Evolutionary conservation across 1,140 invertebrate genomes (phyloP).

Genomic region (Drosophila paulistorum): DNA sequence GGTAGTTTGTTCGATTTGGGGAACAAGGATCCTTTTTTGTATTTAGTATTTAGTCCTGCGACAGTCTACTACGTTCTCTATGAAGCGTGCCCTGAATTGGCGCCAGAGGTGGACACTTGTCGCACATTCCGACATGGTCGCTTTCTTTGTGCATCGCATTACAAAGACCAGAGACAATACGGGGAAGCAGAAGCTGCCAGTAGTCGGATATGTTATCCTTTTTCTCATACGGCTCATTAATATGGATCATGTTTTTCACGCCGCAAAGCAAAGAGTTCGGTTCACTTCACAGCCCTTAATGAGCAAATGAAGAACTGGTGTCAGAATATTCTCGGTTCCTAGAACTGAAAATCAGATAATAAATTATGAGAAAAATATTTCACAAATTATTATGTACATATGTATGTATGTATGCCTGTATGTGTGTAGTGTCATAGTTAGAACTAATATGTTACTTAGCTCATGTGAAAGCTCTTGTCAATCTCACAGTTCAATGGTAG

Average conservation of each 20-base stretch:
- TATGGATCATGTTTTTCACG: slow-evolving; percentile 71
- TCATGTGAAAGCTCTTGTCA: neutral
- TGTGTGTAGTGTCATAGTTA: too few relatives aligned
- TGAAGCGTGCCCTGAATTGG: slow-evolving; percentile 57
- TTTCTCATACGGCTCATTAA: slow-evolving; percentile 65
- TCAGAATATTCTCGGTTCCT: slow-evolving; percentile 21
- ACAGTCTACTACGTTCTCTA: slow-evolving; percentile 37
- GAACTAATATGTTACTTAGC: too few relatives aligned
- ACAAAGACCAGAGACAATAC: slow-evolving; percentile 12
- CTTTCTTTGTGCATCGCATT: slow-evolving; percentile 69
- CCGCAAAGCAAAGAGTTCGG: slow-evolving; percentile 31
- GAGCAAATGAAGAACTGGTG: slow-evolving; percentile 51
- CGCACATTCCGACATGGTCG: slow-evolving; percentile 70
- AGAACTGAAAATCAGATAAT: slow-evolving; percentile 29
- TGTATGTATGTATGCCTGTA: neutral
- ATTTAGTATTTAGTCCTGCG: slow-evolving; percentile 51
- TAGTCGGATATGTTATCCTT: slow-evolving; percentile 36
- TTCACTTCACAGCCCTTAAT: slow-evolving; percentile 1
- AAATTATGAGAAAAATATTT: slow-evolving; percentile 22
- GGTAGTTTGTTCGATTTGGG: slow-evolving; percentile 70
- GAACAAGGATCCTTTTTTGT: slow-evolving; percentile 22
- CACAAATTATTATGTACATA: neutral
- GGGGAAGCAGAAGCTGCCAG: slow-evolving; percentile 8
- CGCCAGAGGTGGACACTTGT: slow-evolving; percentile 78
- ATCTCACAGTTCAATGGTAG: neutral